Conservation (phyloP, 2,797 vertebrate species). For the Chaetodon trifasciatus region DNA sequence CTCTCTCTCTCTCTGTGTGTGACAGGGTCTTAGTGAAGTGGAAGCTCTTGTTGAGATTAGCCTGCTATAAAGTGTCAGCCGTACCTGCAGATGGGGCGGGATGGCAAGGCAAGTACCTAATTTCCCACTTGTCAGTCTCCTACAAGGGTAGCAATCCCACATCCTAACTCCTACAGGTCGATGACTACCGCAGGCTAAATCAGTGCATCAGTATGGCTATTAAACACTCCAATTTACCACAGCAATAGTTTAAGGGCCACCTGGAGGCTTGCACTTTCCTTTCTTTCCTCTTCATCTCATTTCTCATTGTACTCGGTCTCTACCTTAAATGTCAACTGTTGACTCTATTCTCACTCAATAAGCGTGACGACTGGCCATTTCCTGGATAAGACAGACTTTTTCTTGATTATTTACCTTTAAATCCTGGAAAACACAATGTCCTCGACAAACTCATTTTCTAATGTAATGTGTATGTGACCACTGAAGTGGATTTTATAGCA, state of each 20-base stretch:
- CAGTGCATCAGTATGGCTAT: constrained; percentile 8
- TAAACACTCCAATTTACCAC: constrained; percentile 39
- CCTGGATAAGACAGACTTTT: background rate
- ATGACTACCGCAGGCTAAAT: constrained; percentile 23
- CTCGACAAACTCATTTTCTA: constrained; percentile 48
- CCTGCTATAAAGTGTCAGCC: constrained; percentile 58
- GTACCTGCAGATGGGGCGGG: constrained; percentile 47
- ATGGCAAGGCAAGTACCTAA: constrained; percentile 50
- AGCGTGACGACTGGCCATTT: background rate
- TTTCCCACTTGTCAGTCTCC: constrained; percentile 69
- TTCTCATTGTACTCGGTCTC: constrained; percentile 9
- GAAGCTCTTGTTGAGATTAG: constrained; percentile 70
- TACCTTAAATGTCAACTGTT: constrained; percentile 36
- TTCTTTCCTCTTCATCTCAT: constrained; percentile 12
- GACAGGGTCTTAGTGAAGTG: constrained; percentile 63
- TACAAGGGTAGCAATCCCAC: constrained; percentile 47
- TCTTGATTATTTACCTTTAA: constrained; percentile 20
- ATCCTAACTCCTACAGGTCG: constrained; percentile 37
- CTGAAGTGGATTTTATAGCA: constrained; percentile 56
- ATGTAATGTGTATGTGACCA: constrained; percentile 49
- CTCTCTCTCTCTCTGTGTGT: constrained; percentile 23
- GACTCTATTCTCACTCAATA: constrained; percentile 16
- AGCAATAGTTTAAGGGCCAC: constrained; percentile 27
- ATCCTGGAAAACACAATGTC: constrained; percentile 12
- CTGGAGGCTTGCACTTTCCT: constrained; percentile 15